Evolutionary conservation across 2,888 invertebrate genomes (phyloP), one percentile per base, ranked within the genome.

Genomic region (Drosophila neotestacea): DNA sequence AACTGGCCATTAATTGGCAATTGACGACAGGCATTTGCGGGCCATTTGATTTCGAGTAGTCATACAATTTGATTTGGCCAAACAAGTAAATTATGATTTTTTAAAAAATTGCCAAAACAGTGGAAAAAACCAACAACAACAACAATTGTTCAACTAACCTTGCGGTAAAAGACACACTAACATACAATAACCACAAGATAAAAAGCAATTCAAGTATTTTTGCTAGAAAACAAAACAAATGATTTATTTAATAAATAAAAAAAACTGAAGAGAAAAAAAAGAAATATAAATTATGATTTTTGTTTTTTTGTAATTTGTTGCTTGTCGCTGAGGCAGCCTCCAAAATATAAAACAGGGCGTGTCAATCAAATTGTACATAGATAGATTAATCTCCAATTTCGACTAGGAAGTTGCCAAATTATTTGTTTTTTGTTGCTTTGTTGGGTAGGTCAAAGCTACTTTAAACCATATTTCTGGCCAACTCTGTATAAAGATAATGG

Each of bases 61-160:
- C 73, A 68, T 54, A 75, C 81, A 77, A 73, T 86, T 80, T 66
- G 86, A 83, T 86, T 84, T 88, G 77, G 77, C 84, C 84, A 80
- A 88, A 88, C 88, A 88, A 86, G 72, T 88, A 88, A 88, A 85
- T 88, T 88, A 88, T 82, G 86, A 80, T 76, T 80, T 75, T 66
- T 60, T 28, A 51, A 56, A 61, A 56, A 74, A 52, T 58, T 64
- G 60, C 61, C 65, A 72, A 76, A 71, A 56, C 48, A 55, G 34
- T 72, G 42, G 30, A 72, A 54, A 52, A 54, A 58, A 46, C n/a
- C 32, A 72, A 64, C 54, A 58, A 47, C 30, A 63, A 65, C 39
- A 51, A 69, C 59, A 70, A 65, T 48, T 16, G 59, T 6, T 50
- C 82, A 59, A 76, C 58, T 74, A 77, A 88, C 89, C 85, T 89